These are phyloP conservation scores for Ecdyonurus torrentis DNA, from an alignment of 2,888 invertebrate genomes.

Conservation along the genomic window DNA sequence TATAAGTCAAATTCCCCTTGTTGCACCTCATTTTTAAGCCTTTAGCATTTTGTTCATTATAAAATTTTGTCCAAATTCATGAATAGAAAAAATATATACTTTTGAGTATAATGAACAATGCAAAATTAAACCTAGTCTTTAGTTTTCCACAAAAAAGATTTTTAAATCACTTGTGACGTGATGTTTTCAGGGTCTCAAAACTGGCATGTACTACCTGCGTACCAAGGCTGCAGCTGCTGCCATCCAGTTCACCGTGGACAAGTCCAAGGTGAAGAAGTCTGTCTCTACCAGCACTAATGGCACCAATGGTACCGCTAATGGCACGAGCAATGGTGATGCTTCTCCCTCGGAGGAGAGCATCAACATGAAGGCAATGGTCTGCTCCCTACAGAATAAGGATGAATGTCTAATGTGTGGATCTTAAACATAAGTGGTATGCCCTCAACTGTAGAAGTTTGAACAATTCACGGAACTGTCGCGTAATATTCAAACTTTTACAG, in stretches of 20 bases:
- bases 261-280: slow-evolving; percentile 36
- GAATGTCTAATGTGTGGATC: slow-evolving; percentile 78
- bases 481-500: too few species aligned
- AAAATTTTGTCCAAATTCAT: too few species aligned
- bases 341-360: slow-evolving; percentile 16
- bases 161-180: too few species aligned
- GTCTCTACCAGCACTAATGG: slow-evolving; percentile 12
- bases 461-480: too few species aligned
- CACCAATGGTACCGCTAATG: slow-evolving; percentile 9
- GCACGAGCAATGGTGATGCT: slow-evolving; percentile 22
- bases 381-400: slow-evolving; percentile 75
- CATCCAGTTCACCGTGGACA: slow-evolving; percentile 96
- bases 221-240: slow-evolving; percentile 94
- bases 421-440: too few species aligned
- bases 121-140: background rate
- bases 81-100: background rate
- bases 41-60: too few species aligned
- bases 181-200: slow-evolving; percentile 67
- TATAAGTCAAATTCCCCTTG: too few species aligned
- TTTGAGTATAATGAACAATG: background rate
- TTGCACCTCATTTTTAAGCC: too few species aligned
- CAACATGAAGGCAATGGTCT: slow-evolving; percentile 61
- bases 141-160: background rate
- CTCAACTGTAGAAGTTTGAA: too few species aligned
- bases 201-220: slow-evolving; percentile 96